These are phyloP conservation scores for Microctenopoma lineatum DNA, from an alignment of 2,797 vertebrate species.

Conservation along the genomic window DNA sequence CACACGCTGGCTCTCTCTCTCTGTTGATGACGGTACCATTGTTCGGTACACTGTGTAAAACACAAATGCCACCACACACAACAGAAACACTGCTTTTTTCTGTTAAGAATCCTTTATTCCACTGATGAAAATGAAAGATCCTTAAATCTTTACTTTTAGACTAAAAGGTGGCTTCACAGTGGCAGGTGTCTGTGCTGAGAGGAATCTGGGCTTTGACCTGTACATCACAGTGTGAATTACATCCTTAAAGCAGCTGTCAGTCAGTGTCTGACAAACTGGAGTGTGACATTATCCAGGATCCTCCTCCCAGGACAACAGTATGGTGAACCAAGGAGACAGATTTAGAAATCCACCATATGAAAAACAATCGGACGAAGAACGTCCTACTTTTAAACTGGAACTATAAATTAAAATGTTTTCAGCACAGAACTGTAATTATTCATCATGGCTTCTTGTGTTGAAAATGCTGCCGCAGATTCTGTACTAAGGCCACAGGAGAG, in stretches of 20 bases:
- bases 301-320: background rate
- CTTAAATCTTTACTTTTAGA: background rate
- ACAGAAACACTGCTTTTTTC: no score
- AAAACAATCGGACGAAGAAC: background rate
- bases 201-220: background rate
- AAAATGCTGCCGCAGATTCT: no score
- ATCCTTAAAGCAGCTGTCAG: conserved; percentile 34
- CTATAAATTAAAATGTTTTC: no score
- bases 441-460: no score
- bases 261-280: conserved; percentile 35
- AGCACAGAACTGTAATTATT: no score
- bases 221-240: conserved; percentile 13
- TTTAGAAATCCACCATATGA: background rate
- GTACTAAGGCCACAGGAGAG: no score
- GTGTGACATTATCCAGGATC: conserved; percentile 16
- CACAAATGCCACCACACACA: no score
- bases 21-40: background rate
- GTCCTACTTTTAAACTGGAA: background rate
- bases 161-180: background rate
- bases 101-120: background rate
- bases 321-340: background rate
- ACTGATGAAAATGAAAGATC: background rate
- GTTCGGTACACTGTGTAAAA: no score
- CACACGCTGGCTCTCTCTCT: background rate
- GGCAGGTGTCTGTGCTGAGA: background rate